Evolutionary conservation across 2,113 vertebrate species (phyloP).

Genomic region (Raja brachyura): DNA sequence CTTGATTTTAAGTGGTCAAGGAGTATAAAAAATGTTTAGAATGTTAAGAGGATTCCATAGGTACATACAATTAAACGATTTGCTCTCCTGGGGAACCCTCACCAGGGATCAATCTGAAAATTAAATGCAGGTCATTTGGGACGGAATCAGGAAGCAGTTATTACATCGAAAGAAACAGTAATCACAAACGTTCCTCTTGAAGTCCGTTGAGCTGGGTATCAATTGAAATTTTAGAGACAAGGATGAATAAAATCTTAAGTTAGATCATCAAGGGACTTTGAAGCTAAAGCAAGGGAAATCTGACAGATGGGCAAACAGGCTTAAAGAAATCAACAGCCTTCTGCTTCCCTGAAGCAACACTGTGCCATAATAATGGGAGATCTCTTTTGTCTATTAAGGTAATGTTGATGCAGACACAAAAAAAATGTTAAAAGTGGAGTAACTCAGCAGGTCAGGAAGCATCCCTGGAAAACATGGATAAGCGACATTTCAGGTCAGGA

Average conservation of each 20-base stretch:
- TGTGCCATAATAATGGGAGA: not conserved
- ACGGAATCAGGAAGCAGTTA: not conserved
- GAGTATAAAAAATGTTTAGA: not conserved
- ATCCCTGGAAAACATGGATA: too few relatives aligned
- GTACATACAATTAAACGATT: not conserved
- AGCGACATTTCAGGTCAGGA: too few relatives aligned
- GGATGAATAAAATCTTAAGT: not conserved
- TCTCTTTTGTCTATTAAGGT: not conserved
- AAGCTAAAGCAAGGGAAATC: not conserved
- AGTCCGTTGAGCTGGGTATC: not conserved
- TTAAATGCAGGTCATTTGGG: not conserved
- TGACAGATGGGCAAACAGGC: not conserved
- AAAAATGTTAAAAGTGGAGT: too few relatives aligned
- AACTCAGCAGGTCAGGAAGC: too few relatives aligned
- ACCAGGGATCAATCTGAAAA: not conserved
- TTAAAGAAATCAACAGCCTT: not conserved
- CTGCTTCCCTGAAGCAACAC: not conserved
- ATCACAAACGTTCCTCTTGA: not conserved
- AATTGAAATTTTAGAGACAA: not conserved
- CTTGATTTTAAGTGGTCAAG: not conserved
- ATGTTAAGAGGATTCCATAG: conserved; percentile 1
- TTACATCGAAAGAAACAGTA: not conserved
- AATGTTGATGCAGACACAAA: not conserved
- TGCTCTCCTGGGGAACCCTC: not conserved
- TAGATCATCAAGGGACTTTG: not conserved